Evolutionary conservation across 2,888 invertebrate genomes (phyloP).

Genomic region (Mesochorus sp.): DNA sequence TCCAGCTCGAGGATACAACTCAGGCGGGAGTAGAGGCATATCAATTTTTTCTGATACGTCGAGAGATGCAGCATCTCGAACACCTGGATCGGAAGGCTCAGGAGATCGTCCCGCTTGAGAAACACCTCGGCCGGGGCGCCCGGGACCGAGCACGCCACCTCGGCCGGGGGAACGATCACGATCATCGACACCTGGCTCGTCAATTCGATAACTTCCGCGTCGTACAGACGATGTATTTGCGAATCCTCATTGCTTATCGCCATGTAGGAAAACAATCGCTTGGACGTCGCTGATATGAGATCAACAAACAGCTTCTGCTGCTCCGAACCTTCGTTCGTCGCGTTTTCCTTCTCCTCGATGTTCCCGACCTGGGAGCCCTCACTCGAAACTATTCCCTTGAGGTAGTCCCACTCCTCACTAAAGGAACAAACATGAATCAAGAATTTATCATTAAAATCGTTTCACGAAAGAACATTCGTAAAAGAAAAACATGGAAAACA

Average conservation of each 20-base stretch:
- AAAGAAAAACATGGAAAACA: not conserved
- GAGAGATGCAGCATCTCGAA: slow-evolving; percentile 97
- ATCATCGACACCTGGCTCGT: slow-evolving; percentile 95
- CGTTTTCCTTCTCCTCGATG: slow-evolving; percentile 76
- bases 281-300: slow-evolving; percentile 88
- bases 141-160: slow-evolving; percentile 95
- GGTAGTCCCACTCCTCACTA: slow-evolving; percentile 98
- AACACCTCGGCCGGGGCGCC: slow-evolving; percentile 93
- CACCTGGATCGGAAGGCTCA: slow-evolving; percentile 95
- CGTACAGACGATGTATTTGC: slow-evolving; percentile 91
- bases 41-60: slow-evolving; percentile 95
- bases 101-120: slow-evolving; percentile 91
- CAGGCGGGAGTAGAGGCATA: slow-evolving; percentile 94
- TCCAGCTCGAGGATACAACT: slow-evolving; percentile 97
- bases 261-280: slow-evolving; percentile 91
- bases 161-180: slow-evolving; percentile 95
- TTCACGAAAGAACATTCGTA: too few species aligned
- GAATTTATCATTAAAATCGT: not conserved
- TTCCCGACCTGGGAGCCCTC: slow-evolving; percentile 78
- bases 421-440: slow-evolving; percentile 70
- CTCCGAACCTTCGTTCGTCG: slow-evolving; percentile 84
- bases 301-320: slow-evolving; percentile 92
- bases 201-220: slow-evolving; percentile 96
- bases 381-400: slow-evolving; percentile 84
- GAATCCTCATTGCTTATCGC: slow-evolving; percentile 89